phyloP scores from a whole-genome alignment of 2,888 invertebrate species.

The Xanthostigma xanthostigma region DNA sequence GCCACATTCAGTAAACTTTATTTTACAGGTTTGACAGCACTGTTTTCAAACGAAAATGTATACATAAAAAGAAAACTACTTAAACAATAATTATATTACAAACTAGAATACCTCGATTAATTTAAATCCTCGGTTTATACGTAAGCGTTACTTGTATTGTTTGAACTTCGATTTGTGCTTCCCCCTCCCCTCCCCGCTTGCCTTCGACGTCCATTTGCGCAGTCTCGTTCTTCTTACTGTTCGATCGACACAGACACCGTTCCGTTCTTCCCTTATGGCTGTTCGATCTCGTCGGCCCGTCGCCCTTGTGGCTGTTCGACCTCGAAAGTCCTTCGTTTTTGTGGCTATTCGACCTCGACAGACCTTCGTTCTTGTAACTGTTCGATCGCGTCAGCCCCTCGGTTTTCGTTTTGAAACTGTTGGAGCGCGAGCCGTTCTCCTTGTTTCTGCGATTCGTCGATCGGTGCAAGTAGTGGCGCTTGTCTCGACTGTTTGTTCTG shows the following conservation, averaged over 20 bases:
- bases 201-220: neutral
- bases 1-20: too few relatives aligned
- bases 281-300: constrained; percentile 26
- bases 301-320: constrained; percentile 27
- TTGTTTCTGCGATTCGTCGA: constrained; percentile 39
- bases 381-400: constrained; percentile 27
- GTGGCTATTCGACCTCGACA: constrained; percentile 28
- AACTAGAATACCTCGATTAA: neutral
- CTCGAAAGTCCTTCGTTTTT: constrained; percentile 25
- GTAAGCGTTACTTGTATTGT: constrained; percentile 29
- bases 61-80: too few relatives aligned
- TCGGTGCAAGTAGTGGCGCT: constrained; percentile 34
- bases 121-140: constrained; percentile 27
- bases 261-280: constrained; percentile 27
- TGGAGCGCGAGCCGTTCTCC: constrained; percentile 35
- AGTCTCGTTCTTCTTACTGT: constrained; percentile 11
- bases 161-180: constrained; percentile 16
- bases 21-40: too few relatives aligned
- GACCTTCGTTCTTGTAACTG: constrained; percentile 26
- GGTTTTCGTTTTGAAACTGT: constrained; percentile 27
- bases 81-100: too few relatives aligned
- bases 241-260: constrained; percentile 24
- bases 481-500: constrained; percentile 37
- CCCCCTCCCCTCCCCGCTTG: constrained; percentile 1
- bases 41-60: too few relatives aligned